Percentiles rank a stretch among this genome's conserved stretches.
Conservation (phyloP, 2,888 invertebrate genomes). For the Himalopsyche tibetana region DNA sequence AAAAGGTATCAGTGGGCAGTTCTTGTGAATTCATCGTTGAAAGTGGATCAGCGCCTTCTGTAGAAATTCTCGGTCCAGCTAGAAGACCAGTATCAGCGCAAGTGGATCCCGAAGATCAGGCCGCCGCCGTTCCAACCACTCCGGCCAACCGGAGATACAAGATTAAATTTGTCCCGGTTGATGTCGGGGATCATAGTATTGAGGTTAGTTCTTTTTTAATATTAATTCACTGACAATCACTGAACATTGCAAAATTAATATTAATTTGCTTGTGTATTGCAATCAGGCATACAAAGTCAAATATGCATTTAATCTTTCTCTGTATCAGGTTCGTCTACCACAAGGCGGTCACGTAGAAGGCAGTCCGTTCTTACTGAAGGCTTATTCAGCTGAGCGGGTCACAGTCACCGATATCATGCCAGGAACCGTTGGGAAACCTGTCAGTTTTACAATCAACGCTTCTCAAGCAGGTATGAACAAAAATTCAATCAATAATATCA, state of each 20-base stretch:
- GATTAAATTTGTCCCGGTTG: constrained; percentile 87
- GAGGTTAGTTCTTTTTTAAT: constrained; percentile 78
- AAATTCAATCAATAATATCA: too few species aligned
- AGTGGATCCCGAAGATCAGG: constrained; percentile 68
- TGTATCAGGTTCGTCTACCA: constrained; percentile 73
- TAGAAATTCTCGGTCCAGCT: constrained; percentile 88
- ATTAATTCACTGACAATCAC: too few species aligned
- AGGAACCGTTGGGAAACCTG: constrained; percentile 93
- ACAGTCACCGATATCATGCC: constrained; percentile 95
- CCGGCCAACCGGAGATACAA: constrained; percentile 72
- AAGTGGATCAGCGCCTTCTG: constrained; percentile 88
- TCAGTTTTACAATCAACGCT: constrained; percentile 94
- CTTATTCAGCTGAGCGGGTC: constrained; percentile 96
- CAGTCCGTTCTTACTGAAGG: constrained; percentile 96
- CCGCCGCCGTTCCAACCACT: constrained; percentile 29
- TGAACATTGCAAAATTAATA: too few species aligned
- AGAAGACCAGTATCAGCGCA: constrained; percentile 84
- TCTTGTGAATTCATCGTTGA: constrained; percentile 91
- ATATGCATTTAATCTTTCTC: neutral
- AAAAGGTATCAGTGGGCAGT: constrained; percentile 90
- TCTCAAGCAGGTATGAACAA: constrained; percentile 79
- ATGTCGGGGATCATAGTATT: constrained; percentile 95
- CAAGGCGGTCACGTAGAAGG: constrained; percentile 92
- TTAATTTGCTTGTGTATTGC: too few species aligned
- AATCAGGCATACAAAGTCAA: too few species aligned